Percentiles rank a stretch among this genome's conserved stretches.
These are phyloP conservation scores for Tetranychus cinnabarinus DNA, from an alignment of 1,140 invertebrate species.

Conservation along the genomic window DNA sequence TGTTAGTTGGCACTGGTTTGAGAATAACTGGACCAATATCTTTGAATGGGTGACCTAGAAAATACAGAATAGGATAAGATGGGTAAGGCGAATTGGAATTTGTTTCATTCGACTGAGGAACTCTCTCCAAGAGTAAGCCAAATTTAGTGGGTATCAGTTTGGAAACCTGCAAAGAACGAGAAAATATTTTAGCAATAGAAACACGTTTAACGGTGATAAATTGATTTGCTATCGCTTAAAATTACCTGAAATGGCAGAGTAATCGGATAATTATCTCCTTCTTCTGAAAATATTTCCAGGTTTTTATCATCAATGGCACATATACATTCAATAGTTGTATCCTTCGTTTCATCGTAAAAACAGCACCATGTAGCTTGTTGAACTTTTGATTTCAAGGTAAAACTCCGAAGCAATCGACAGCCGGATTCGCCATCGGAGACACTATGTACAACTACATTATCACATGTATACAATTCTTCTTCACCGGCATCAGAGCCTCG, in stretches of 20 bases:
- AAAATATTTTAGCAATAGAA: background rate
- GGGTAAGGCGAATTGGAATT: background rate
- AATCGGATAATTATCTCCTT: slow-evolving; percentile 54
- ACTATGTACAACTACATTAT: slow-evolving; percentile 54
- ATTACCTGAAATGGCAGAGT: slow-evolving; percentile 60
- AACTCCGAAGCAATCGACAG: slow-evolving; percentile 29
- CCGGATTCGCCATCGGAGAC: slow-evolving; percentile 20
- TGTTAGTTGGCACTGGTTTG: background rate
- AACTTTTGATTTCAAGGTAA: slow-evolving; percentile 51
- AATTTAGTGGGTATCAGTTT: slow-evolving; percentile 46
- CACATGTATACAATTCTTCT: slow-evolving; percentile 70
- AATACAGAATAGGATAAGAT: slow-evolving; percentile 39
- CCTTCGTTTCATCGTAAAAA: slow-evolving; percentile 20
- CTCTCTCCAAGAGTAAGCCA: slow-evolving; percentile 43
- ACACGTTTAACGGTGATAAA: slow-evolving; percentile 1
- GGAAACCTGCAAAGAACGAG: slow-evolving; percentile 21
- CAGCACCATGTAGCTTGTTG: slow-evolving; percentile 55
- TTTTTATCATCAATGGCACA: slow-evolving; percentile 49
- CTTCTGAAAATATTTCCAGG: slow-evolving; percentile 47
- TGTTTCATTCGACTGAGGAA: background rate
- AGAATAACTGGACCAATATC: slow-evolving; percentile 55
- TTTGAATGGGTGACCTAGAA: slow-evolving; percentile 60
- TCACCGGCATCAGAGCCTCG: slow-evolving; percentile 26
- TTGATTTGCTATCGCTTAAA: slow-evolving; percentile 8
- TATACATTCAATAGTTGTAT: slow-evolving; percentile 28